Evolutionary conservation across 1,140 invertebrate genomes (phyloP), one percentile per base, ranked within the genome.

Genomic region (Theocolax elegans): DNA sequence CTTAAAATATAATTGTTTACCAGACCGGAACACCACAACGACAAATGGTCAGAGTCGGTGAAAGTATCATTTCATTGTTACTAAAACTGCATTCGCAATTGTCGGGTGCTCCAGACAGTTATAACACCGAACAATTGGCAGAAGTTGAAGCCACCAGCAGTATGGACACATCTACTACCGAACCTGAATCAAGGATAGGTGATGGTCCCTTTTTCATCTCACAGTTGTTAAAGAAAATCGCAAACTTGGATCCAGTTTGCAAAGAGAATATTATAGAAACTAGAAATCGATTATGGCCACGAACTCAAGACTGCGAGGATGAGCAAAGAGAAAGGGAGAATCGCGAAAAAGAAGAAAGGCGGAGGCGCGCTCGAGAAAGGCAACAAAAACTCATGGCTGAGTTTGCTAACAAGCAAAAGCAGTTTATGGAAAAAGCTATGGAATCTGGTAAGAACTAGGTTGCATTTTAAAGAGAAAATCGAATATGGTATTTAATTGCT

Each of bases 61-160:
- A 98, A 83, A 97, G 94, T 68, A 95, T 98, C 59, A 91, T 98
- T 72, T 96, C 95, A 0, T 86, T 98, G 40, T 85, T 99, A 23
- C 86, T 98, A 10, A 97, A 96, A 82, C 87, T 98, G n/a, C 96
- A 98, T 83, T 94, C 94, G 0, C 95, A 97, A 80, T 84, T 98
- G 13, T 93, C 93, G 0, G 94, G 93, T 4, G 87, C 90, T 40
- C 89, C 93, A 7, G 93, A 96, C 78, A 95, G 93, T 72, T 97
- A 90, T 77, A 88, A 88, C 75, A 87, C 87, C 0, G 87, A 89
- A n/a, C 82, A 85, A 35, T 87, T 77, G 83, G 87, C 54, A 83
- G 87, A 31, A 83, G 87, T 75, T 60, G 83, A 82, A 60, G 79
- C 74, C 25, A 51, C 63, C 21, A 72, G 58, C 49, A 79, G 74